Evolutionary conservation across 2,113 vertebrate species (phyloP).

Genomic region (Chionis minor): DNA sequence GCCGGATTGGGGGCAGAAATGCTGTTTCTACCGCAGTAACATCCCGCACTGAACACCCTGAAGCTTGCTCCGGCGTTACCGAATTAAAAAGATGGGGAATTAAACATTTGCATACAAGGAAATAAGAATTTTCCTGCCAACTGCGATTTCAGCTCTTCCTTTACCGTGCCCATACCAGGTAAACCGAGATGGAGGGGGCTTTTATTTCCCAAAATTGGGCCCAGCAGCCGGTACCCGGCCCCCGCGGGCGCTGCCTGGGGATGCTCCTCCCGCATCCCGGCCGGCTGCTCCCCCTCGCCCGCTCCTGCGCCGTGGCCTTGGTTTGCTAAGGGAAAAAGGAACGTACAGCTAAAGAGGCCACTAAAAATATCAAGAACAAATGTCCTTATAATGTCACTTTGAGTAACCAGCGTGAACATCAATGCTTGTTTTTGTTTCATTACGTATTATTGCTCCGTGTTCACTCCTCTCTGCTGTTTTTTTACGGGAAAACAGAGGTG

Average conservation of each 20-base stretch:
- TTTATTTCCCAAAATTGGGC: no score
- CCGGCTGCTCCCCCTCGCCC: background rate
- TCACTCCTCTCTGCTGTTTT: background rate
- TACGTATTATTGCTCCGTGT: background rate
- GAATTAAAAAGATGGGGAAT: background rate
- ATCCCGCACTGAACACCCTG: background rate
- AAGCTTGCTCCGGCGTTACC: background rate
- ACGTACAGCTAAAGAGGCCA: background rate
- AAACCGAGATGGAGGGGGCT: background rate
- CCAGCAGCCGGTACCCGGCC: background rate
- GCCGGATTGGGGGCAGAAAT: background rate
- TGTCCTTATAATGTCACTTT: conserved; percentile 41
- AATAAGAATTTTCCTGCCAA: background rate
- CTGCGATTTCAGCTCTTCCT: background rate
- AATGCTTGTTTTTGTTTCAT: background rate
- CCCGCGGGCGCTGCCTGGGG: rapidly evolving
- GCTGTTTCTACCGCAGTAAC: background rate
- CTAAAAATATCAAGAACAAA: background rate
- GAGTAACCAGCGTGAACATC: background rate
- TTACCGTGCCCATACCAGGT: rapidly evolving
- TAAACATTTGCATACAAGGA: background rate
- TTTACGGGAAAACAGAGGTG: background rate
- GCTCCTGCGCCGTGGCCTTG: rapidly evolving
- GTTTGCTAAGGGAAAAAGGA: background rate
- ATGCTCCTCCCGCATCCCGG: background rate